Evolutionary conservation across 2,797 vertebrate genomes (phyloP).

Genomic region (Melanogrammus aeglefinus): DNA sequence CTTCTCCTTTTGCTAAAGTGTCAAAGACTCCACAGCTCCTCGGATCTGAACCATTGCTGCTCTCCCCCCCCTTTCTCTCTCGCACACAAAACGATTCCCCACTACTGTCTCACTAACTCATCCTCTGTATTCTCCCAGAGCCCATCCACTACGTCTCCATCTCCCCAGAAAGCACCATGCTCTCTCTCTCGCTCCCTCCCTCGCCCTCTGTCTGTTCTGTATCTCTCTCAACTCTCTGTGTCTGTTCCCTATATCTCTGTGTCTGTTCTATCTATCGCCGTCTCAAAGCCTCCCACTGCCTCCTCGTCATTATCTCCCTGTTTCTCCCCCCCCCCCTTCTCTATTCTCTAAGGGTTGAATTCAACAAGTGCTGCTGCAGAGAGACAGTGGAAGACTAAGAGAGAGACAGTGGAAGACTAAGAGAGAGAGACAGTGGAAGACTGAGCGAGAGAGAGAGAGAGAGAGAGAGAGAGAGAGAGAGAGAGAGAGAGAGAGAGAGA

Average conservation of each 20-base stretch:
- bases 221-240: conserved; percentile 1
- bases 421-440: conserved; percentile 10
- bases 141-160: conserved; percentile 43
- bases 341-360: conserved; percentile 68
- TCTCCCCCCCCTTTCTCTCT: not conserved
- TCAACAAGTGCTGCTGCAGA: conserved; percentile 78
- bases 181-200: not conserved
- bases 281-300: conserved; percentile 64
- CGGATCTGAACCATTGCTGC: conserved; percentile 34
- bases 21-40: conserved; percentile 41
- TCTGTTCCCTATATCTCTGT: not conserved
- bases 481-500: conserved; percentile 19
- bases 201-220: conserved; percentile 6
- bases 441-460: conserved; percentile 7
- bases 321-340: conserved; percentile 42
- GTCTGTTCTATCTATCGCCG: conserved; percentile 29
- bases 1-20: conserved; percentile 52
- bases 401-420: conserved; percentile 4
- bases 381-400: conserved; percentile 39
- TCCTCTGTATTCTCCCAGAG: not conserved
- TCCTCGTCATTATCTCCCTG: conserved; percentile 69
- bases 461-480: conserved; percentile 16
- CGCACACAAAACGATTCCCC: not conserved
- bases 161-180: not conserved
- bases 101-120: conserved; percentile 1